Base-by-base conservation (phyloP, 2,113 vertebrate species). In the Esox niger region DNA sequence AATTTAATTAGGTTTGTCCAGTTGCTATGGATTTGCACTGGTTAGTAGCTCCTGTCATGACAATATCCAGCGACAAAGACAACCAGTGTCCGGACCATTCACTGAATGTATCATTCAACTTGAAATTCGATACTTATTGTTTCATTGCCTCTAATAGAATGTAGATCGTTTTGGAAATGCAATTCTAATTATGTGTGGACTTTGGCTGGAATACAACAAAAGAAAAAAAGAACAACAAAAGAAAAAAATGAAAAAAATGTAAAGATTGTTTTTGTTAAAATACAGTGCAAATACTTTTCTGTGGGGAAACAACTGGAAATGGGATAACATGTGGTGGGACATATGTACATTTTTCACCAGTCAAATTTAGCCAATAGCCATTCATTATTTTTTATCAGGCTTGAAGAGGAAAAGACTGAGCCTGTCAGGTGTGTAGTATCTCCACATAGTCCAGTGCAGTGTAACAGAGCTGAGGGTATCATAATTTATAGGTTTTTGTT, bases 1-100 rank as follows among this genome's bases (percentile, higher is more conserved):
- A 52, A 27, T 17, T 57, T 43, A 47, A 66, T 75, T 60, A 70
- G 33, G 54, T 52, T 63, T 65, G 47, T 78, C 26, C 64, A 63
- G 70, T 83, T 76, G 75, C 73, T 21, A 78, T 78, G 77, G 79
- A 81, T 83, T 32, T 65, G 52, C 68, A 77, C 64, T 56, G 69
- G 73, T 21, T 75, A 56, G 72, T 67, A 71, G 72, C 65, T 77
- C 71, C 76, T 78, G 74, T 75, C 63, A 23, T 27, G 25, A 57
- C 33, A 68, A 67, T 59, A 58, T 38, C 15, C 55, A 79, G 46
- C 74, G 77, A 33, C 17, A 15, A 21, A 4, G 63, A 35, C 65
- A 68, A 64, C 76, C 58, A 76, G 31, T 73, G 62, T 26, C 49
- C 81, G 79, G 66, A 65, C 66, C 68, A 52, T 55, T 52, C 27